phyloP scores from a whole-genome alignment of 92 coral and sea anemone species.

The Epizoanthus stellaris region DNA sequence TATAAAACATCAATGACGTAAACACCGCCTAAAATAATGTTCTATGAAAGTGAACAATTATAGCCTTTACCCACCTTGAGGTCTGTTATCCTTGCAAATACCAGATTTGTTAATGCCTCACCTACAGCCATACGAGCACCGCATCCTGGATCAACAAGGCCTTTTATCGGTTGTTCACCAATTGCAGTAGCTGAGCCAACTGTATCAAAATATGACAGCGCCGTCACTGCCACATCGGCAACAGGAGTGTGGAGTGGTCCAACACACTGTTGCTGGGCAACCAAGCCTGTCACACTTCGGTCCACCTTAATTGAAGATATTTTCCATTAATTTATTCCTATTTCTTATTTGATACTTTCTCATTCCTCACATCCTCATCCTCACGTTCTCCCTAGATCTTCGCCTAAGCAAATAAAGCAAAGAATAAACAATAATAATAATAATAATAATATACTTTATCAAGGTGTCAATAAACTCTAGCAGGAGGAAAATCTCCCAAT shows the following conservation, averaged over 20 bases:
- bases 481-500: no score
- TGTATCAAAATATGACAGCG: slow-evolving; percentile 80
- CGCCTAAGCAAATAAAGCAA: no score
- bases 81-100: slow-evolving; percentile 91
- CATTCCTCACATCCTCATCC: no score
- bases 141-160: slow-evolving; percentile 78
- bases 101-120: slow-evolving; percentile 94
- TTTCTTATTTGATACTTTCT: no score
- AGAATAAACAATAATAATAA: no score
- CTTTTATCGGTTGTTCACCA: slow-evolving; percentile 98
- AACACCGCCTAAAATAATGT: neutral
- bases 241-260: slow-evolving; percentile 97
- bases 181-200: slow-evolving; percentile 97
- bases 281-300: slow-evolving; percentile 97
- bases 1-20: neutral
- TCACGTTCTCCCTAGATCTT: no score
- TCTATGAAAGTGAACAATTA: neutral
- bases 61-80: slow-evolving; percentile 71
- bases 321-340: no score
- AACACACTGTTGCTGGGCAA: slow-evolving; percentile 98
- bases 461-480: no score
- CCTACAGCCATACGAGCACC: slow-evolving; percentile 99
- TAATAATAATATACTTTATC: no score
- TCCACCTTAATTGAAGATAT: slow-evolving; percentile 71
- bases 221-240: slow-evolving; percentile 96